Percentiles rank a stretch among this genome's conserved stretches.
These are phyloP conservation scores for Samia ricini DNA, from an alignment of 1,140 invertebrate genomes.

Conservation along the genomic window DNA sequence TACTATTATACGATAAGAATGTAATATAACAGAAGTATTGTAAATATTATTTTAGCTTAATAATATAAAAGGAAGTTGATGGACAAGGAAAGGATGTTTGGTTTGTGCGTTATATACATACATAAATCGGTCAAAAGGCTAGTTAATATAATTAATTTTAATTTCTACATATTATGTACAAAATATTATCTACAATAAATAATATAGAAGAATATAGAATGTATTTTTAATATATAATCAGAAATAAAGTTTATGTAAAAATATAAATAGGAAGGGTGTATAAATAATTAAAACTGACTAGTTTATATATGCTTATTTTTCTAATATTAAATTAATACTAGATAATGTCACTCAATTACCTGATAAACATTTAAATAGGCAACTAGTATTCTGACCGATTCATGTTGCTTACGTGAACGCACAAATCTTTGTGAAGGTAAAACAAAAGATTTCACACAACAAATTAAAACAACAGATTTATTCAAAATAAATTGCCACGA, in stretches of 20 bases:
- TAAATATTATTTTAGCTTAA: neutral
- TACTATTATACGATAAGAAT: constrained; percentile 20
- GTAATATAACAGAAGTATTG: neutral
- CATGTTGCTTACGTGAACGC: constrained; percentile 30
- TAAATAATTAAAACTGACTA: constrained; percentile 69
- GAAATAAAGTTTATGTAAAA: constrained; percentile 33
- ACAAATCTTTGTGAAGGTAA: constrained; percentile 58
- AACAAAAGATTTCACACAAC: constrained; percentile 67
- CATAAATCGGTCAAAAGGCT: constrained; percentile 75
- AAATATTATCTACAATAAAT: constrained; percentile 32
- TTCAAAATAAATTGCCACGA: constrained; percentile 75
- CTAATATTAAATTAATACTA: constrained; percentile 77
- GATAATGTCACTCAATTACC: constrained; percentile 74
- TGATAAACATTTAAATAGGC: constrained; percentile 40
- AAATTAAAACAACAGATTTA: constrained; percentile 75
- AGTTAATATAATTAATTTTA: constrained; percentile 52
- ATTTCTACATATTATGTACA: constrained; percentile 47
- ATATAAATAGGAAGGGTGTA: constrained; percentile 42
- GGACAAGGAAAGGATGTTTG: constrained; percentile 24
- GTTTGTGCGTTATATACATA: constrained; percentile 70
- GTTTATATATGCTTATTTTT: constrained; percentile 64
- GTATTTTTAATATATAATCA: constrained; percentile 29
- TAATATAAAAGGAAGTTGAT: neutral
- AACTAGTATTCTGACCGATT: constrained; percentile 71
- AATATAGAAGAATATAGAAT: constrained; percentile 26